Percentiles rank a stretch among this genome's conserved stretches.
Conservation (phyloP, 37 sponge, comb jelly and placozoan species). For the Cladorhizidae sp. region DNA sequence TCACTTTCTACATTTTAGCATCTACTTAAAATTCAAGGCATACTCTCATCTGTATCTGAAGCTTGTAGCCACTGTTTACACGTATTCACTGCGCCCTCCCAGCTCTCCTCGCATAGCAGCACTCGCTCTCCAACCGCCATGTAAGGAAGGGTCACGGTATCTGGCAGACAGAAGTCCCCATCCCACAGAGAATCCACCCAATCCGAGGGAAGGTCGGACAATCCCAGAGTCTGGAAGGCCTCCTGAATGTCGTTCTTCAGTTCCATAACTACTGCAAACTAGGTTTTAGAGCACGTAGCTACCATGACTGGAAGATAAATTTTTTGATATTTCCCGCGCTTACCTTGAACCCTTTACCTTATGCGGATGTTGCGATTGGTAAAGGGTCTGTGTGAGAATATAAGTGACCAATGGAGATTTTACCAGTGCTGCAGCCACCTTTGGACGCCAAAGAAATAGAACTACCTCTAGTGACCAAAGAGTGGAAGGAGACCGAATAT, state of each 20-base stretch:
- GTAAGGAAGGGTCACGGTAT: constrained; percentile 14
- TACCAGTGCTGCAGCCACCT: no score
- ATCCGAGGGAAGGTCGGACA: constrained; percentile 26
- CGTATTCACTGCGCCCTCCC: constrained; percentile 10
- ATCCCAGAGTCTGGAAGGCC: constrained; percentile 30
- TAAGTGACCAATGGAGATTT: no score
- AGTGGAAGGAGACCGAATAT: constrained; percentile 56
- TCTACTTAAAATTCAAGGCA: no score
- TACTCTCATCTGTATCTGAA: constrained; percentile 2
- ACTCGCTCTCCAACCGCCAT: background rate
- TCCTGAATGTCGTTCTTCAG: constrained; percentile 19
- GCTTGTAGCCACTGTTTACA: constrained; percentile 20
- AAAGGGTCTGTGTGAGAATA: no score
- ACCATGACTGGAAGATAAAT: no score
- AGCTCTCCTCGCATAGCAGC: background rate
- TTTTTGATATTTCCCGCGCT: background rate
- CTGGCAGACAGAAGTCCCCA: constrained; percentile 40
- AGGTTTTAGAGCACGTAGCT: no score
- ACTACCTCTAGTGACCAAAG: background rate
- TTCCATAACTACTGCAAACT: constrained; percentile 11
- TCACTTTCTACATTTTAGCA: no score
- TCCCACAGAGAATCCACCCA: constrained; percentile 52
- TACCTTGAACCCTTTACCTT: no score
- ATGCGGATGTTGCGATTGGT: no score
- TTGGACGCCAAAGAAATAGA: no score